Evolutionary conservation across 2,888 invertebrate genomes (phyloP).

Genomic region (Drosophila tripunctata): DNA sequence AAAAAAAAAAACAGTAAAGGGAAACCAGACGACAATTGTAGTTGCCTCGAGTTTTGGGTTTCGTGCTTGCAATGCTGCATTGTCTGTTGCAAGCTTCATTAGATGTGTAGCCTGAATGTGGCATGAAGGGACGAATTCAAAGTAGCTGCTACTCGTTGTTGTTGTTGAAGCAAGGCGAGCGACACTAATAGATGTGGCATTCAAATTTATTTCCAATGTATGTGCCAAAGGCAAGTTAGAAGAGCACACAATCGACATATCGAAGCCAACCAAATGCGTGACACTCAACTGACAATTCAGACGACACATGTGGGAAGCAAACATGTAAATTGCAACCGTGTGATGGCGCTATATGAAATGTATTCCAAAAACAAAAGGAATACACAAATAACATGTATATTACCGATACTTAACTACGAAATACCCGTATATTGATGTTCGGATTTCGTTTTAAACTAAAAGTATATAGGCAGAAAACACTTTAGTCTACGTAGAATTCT

Average conservation of each 20-base stretch:
- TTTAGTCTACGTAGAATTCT: too few relatives aligned
- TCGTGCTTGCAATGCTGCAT: constrained; percentile 17
- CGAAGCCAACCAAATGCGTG: constrained; percentile 22
- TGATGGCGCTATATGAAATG: constrained; percentile 1
- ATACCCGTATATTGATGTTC: too few relatives aligned
- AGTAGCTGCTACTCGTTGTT: constrained; percentile 7
- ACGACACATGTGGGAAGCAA: constrained; percentile 41
- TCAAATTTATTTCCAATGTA: constrained; percentile 57
- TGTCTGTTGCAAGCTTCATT: constrained; percentile 66
- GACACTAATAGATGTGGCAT: constrained; percentile 50
- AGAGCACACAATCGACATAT: neutral
- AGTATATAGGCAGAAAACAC: too few relatives aligned
- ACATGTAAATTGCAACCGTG: constrained; percentile 26
- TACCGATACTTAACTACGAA: too few relatives aligned
- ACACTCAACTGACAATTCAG: constrained; percentile 53
- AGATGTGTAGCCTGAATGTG: constrained; percentile 27
- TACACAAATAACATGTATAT: too few relatives aligned
- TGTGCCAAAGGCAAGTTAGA: constrained; percentile 29
- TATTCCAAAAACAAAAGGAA: neutral
- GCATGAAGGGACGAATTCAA: neutral
- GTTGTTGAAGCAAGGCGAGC: constrained; percentile 17
- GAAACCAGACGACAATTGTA: constrained; percentile 42
- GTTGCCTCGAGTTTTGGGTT: constrained; percentile 6
- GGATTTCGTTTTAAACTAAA: too few relatives aligned
- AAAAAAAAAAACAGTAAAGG: too few relatives aligned